Evolutionary conservation across 2,113 vertebrate species (phyloP).

Genomic region (Canis aureus): DNA sequence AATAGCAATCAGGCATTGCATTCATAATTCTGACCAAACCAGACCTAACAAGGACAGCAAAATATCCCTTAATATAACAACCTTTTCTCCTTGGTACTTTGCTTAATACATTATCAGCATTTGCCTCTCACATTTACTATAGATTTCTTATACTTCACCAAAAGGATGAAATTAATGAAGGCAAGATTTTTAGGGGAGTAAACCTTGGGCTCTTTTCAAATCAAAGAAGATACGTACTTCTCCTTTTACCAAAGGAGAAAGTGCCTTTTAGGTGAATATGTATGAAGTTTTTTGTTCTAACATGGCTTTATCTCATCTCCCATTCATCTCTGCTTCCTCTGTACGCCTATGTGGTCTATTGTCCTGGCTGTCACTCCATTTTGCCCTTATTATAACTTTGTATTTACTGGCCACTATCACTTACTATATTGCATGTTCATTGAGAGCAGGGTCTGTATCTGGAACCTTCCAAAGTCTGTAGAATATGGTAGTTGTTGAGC

Average conservation of each 20-base stretch:
- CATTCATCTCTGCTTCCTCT: conserved; percentile 44
- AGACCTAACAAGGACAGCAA: conserved; percentile 18
- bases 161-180: conserved; percentile 45
- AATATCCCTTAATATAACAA: conserved; percentile 34
- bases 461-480: background rate
- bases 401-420: background rate
- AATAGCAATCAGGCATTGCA: background rate
- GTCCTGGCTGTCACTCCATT: background rate
- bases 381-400: conserved; percentile 39
- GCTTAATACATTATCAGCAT: background rate
- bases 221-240: conserved; percentile 8
- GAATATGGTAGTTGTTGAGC: conserved; percentile 29
- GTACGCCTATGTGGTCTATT: conserved; percentile 24
- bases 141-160: conserved; percentile 12
- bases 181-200: conserved; percentile 47
- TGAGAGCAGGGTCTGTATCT: conserved; percentile 35
- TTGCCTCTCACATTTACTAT: background rate
- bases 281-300: conserved; percentile 3
- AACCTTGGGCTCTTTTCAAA: conserved; percentile 50
- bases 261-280: background rate
- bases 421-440: conserved; percentile 59
- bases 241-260: conserved; percentile 46
- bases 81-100: background rate
- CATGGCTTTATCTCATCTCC: conserved; percentile 2
- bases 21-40: conserved; percentile 48